Percentiles rank a stretch among this genome's conserved stretches.
Conservation (phyloP, 2,797 vertebrate genomes). For the Aulostomus chinensis region DNA sequence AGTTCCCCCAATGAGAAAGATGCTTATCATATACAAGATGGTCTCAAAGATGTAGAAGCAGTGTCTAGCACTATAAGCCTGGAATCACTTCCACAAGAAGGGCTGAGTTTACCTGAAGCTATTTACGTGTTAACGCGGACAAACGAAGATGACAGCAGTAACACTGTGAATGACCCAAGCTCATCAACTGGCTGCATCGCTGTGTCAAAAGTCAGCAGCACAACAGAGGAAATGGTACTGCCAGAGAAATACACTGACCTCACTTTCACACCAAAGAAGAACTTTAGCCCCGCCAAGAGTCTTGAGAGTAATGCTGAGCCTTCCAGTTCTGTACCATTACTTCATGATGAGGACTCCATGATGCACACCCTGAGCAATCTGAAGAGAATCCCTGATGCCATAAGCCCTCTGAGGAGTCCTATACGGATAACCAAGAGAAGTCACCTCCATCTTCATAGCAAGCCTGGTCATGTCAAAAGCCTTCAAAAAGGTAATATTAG, state of each 20-base stretch:
- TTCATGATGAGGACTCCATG: constrained; percentile 92
- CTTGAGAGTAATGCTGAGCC: constrained; percentile 35
- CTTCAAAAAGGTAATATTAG: constrained; percentile 84
- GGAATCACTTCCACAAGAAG: constrained; percentile 61
- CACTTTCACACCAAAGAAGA: constrained; percentile 48
- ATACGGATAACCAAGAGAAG: constrained; percentile 80
- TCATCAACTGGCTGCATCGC: constrained; percentile 33
- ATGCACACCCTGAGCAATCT: constrained; percentile 88
- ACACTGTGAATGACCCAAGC: constrained; percentile 5
- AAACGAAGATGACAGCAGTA: constrained; percentile 8
- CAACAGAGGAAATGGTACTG: constrained; percentile 38
- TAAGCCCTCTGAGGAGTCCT: constrained; percentile 95
- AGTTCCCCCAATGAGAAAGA: constrained; percentile 11
- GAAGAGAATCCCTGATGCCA: constrained; percentile 87
- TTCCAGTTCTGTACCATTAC: constrained; percentile 49
- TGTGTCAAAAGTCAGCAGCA: constrained; percentile 64
- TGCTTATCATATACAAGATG: not conserved
- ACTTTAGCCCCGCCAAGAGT: constrained; percentile 61
- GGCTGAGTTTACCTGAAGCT: constrained; percentile 59
- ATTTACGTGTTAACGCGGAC: constrained; percentile 53
- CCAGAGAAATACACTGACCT: constrained; percentile 14
- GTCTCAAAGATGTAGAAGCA: constrained; percentile 56
- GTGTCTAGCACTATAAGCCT: constrained; percentile 75
- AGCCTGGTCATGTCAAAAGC: constrained; percentile 82
- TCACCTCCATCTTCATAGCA: constrained; percentile 74